A percentile compares a stretch with the other conserved stretches of the same genome.
phyloP scores from a whole-genome alignment of 2,888 invertebrate genomes.

The Acanthosoma haemorrhoidale region DNA sequence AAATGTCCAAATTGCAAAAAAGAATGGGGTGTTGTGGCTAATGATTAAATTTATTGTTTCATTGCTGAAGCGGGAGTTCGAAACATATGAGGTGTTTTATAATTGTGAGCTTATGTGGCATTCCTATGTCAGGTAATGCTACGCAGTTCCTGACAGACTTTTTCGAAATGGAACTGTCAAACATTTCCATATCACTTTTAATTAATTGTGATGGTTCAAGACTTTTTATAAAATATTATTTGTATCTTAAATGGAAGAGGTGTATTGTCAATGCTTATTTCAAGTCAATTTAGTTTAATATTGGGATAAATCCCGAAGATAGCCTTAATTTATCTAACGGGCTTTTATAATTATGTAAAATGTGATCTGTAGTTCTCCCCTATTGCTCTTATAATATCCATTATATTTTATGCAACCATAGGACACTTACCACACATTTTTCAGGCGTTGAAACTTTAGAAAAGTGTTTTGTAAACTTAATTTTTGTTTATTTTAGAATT shows the following conservation, averaged over 20 bases:
- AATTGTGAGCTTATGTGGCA: conserved; percentile 27
- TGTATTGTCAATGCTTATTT: conserved; percentile 26
- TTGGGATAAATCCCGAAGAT: conserved; percentile 1
- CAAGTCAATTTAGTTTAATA: conserved; percentile 22
- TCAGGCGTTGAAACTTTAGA: not conserved
- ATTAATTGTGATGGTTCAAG: conserved; percentile 29
- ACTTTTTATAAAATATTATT: conserved; percentile 28
- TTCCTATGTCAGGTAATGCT: conserved; percentile 27
- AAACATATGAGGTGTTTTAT: conserved; percentile 11
- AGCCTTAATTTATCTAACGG: conserved; percentile 11
- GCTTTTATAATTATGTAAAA: conserved; percentile 19
- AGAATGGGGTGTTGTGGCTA: conserved; percentile 21
- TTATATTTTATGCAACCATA: conserved; percentile 8
- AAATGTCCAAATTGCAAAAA: conserved; percentile 34
- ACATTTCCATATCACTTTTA: conserved; percentile 29
- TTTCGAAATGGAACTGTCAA: conserved; percentile 25
- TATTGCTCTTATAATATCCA: not conserved
- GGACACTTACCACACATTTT: conserved; percentile 12
- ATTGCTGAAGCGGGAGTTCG: conserved; percentile 2
- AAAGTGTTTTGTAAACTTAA: not conserved
- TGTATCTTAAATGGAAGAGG: conserved; percentile 24
- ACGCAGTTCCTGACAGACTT: not conserved
- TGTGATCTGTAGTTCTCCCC: conserved; percentile 22
- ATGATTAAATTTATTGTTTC: conserved; percentile 12
- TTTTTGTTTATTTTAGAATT: not conserved